Base-by-base conservation (phyloP, 2,113 vertebrate genomes). In the Hyperoodon ampullatus region DNA sequence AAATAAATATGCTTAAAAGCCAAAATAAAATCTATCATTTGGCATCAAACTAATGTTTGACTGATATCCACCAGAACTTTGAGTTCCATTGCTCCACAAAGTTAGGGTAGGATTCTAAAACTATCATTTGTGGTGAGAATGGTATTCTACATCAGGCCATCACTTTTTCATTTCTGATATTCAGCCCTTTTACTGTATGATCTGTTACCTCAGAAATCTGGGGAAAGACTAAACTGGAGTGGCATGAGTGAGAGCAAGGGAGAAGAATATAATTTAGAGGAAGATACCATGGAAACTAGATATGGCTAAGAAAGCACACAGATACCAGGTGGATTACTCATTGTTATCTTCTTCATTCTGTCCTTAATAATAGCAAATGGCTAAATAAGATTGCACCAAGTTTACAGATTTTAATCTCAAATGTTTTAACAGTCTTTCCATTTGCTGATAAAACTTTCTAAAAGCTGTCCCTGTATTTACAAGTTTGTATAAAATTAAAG, bases 11-110 rank as follows among this genome's bases (percentile, higher is more conserved):
- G 50, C 55, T 90, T 94, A 87, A 81, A 50, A 95, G 50, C 65
- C 81, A 72, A 96, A 97, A 96, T 78, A 74, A 93, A 96, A 82
- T 90, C 88, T 42, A 85, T 55, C 77, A 18, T 88, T 84, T 94
- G 65, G 75, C 55, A 91, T 71, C 84, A 66, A 63, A 83, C 30
- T 77, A 88, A 63, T 63, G 44, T 16, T 61, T 75, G 81, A 72
- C 14, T 61, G 88, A 77, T 72, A 77, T 87, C 58, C 61, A 84
- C 92, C 93, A 80, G 71, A 92, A 87, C 24, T 39, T 65, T 42
- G 39, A 39, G 28, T 61, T 72, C 80, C 9, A 23, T 28, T 61
- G n/a, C 33, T 87, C 8, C 14, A 55, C 33, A 77, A 65, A 60
- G 60, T 61, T 80, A 35, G 74, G 35, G 19, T n/a, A 60, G 14